Conservation (phyloP, 2,797 vertebrate species). For the Rhodeus uyekii region DNA sequence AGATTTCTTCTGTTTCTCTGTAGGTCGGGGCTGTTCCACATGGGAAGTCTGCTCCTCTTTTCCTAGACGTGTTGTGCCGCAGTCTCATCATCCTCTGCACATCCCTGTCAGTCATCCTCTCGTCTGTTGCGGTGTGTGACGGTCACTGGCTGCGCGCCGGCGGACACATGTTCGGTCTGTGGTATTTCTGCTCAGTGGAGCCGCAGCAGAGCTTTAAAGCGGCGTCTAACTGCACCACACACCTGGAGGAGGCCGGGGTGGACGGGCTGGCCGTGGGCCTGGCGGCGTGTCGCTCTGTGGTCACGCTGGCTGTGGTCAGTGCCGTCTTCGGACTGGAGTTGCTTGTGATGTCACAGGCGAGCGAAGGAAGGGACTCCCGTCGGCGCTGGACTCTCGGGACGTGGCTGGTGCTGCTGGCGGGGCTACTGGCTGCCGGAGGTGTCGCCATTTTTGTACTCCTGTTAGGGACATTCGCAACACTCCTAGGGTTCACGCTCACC, state of each 20-base stretch:
- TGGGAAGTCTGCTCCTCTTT: slow-evolving; percentile 61
- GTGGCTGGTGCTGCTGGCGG: slow-evolving; percentile 71
- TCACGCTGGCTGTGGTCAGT: slow-evolving; percentile 74
- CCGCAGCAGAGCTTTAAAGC: neutral
- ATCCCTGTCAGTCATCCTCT: slow-evolving; percentile 75
- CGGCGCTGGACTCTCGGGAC: slow-evolving; percentile 78
- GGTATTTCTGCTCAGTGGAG: slow-evolving; percentile 75
- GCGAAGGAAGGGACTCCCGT: slow-evolving; percentile 66
- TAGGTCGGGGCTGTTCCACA: slow-evolving; percentile 63
- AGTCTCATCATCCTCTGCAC: slow-evolving; percentile 77
- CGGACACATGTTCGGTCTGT: slow-evolving; percentile 74
- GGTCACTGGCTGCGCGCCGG: slow-evolving; percentile 79
- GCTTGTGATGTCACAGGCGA: slow-evolving; percentile 82
- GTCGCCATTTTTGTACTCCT: slow-evolving; percentile 75
- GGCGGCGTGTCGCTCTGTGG: slow-evolving; percentile 68
- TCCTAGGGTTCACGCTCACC: slow-evolving; percentile 74
- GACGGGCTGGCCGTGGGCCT: slow-evolving; percentile 66
- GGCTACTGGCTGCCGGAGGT: slow-evolving; percentile 70
- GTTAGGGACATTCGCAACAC: slow-evolving; percentile 66
- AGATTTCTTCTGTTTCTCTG: neutral
- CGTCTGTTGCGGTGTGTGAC: slow-evolving; percentile 78
- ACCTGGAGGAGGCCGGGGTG: slow-evolving; percentile 62
- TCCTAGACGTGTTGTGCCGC: slow-evolving; percentile 76
- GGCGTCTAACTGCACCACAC: slow-evolving; percentile 48
- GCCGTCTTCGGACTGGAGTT: slow-evolving; percentile 84